Conservation (phyloP, 2,888 invertebrate genomes). For the Dolichomitus sp. region DNA sequence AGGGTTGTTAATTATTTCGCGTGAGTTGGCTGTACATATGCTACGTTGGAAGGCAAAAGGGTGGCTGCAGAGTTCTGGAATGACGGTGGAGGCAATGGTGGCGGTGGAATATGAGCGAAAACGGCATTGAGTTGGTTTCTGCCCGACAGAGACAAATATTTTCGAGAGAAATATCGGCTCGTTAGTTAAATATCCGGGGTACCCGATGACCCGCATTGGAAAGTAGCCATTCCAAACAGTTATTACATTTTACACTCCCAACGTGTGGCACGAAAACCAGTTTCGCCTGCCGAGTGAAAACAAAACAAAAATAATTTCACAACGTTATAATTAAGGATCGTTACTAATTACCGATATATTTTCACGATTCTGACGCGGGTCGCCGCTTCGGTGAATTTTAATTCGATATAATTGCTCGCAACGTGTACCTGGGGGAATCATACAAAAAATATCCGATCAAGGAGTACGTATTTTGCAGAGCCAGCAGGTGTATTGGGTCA, state of each 20-base stretch:
- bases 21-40: constrained; percentile 71
- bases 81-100: background rate
- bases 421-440: background rate
- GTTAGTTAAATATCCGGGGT: constrained; percentile 18
- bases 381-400: constrained; percentile 39
- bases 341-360: constrained; percentile 46
- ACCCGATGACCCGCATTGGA: constrained; percentile 28
- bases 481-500: background rate
- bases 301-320: background rate
- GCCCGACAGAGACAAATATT: constrained; percentile 52
- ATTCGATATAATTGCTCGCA: constrained; percentile 23
- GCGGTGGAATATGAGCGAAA: constrained; percentile 66
- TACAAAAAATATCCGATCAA: constrained; percentile 14
- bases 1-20: constrained; percentile 84
- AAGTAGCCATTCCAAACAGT: background rate
- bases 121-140: constrained; percentile 45
- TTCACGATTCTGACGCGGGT: constrained; percentile 19
- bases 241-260: background rate
- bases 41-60: constrained; percentile 31
- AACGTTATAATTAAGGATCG: constrained; percentile 22
- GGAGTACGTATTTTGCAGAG: constrained; percentile 28
- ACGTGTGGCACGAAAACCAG: background rate
- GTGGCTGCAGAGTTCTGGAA: constrained; percentile 3
- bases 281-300: background rate
- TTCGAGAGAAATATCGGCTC: constrained; percentile 14